Evolutionary conservation across 2,797 vertebrate species (phyloP).

Genomic region (Halcyon chelicuti): DNA sequence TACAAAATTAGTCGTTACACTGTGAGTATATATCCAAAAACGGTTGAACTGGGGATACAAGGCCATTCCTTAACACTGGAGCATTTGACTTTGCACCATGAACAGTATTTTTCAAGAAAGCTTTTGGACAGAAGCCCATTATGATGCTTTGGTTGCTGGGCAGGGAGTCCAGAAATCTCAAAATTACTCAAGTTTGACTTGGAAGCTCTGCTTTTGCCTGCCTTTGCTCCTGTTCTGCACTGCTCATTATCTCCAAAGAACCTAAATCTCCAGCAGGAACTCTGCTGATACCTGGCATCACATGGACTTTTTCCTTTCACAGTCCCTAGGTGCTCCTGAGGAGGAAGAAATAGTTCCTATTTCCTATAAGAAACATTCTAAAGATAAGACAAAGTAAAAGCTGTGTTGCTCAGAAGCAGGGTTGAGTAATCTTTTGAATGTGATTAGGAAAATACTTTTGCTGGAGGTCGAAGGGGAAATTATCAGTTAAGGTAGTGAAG

Average conservation of each 20-base stretch:
- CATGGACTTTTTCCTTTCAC: background rate
- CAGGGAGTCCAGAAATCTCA: background rate
- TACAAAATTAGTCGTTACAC: background rate
- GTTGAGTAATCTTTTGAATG: background rate
- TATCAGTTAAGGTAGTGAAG: background rate
- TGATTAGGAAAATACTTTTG: conserved; percentile 5
- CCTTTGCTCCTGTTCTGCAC: background rate
- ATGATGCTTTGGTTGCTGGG: background rate
- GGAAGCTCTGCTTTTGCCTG: background rate
- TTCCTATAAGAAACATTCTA: background rate
- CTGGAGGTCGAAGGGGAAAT: background rate
- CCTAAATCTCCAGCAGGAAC: background rate
- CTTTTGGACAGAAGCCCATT: background rate
- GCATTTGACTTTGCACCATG: background rate
- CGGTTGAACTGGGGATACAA: conserved; percentile 4
- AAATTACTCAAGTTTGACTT: background rate
- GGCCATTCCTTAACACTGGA: background rate
- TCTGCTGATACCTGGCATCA: background rate
- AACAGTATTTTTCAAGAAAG: background rate
- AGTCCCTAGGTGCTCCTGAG: background rate
- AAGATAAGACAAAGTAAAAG: conserved; percentile 25
- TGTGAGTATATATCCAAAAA: background rate
- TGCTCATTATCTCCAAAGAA: background rate
- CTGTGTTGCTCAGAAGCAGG: background rate
- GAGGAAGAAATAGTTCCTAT: background rate